phyloP scores from a whole-genome alignment of 2,888 invertebrate species.

The Tridacna gigas region DNA sequence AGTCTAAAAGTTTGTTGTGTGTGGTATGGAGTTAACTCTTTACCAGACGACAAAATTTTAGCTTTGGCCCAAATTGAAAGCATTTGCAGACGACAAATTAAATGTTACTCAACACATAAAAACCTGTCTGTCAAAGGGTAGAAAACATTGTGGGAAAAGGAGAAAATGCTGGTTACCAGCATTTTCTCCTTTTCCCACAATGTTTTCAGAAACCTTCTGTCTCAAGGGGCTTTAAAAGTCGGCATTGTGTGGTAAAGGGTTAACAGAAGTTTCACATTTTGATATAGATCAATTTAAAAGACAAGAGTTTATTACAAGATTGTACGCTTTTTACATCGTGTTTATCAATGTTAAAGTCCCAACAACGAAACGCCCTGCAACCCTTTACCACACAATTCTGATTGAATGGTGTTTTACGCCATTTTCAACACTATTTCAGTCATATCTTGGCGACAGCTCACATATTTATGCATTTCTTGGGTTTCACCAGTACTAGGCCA shows the following conservation, averaged over 20 bases:
- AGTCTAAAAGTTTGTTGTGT: too few species aligned
- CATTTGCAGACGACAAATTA: background rate
- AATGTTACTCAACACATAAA: background rate
- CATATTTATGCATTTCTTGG: too few species aligned
- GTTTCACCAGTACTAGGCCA: too few species aligned
- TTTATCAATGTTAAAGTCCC: background rate
- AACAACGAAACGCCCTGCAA: too few species aligned
- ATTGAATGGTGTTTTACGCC: background rate
- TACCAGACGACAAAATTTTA: background rate
- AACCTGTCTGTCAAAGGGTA: background rate
- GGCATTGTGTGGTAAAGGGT: background rate
- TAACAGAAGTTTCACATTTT: background rate
- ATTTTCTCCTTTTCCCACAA: background rate
- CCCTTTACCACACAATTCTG: background rate
- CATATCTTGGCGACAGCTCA: background rate
- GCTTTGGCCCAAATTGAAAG: background rate
- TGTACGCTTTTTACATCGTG: background rate
- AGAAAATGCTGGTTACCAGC: slow-evolving; percentile 5
- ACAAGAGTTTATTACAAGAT: background rate
- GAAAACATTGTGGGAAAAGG: background rate
- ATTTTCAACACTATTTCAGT: background rate
- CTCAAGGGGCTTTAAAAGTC: background rate
- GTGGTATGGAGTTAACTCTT: too few species aligned
- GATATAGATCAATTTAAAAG: background rate
- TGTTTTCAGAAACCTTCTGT: background rate